A percentile compares a stretch with the other conserved stretches of the same genome.
These are phyloP conservation scores for Tupaia chinensis DNA, from an alignment of 2,113 vertebrate genomes.

Conservation along the genomic window DNA sequence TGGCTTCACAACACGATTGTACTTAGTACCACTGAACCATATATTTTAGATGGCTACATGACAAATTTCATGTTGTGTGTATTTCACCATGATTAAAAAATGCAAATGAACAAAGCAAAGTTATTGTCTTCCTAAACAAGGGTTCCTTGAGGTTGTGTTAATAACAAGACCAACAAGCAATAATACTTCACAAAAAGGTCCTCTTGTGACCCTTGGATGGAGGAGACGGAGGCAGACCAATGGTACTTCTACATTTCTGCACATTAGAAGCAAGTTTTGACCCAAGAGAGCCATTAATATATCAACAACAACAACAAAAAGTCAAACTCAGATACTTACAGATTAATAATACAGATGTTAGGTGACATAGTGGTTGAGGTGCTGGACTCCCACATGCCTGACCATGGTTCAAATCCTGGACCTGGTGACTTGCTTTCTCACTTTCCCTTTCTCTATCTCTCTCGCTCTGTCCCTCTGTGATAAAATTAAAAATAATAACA, in stretches of 20 bases:
- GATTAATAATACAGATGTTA: not conserved
- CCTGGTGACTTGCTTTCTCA: no score
- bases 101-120: not conserved
- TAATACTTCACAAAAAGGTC: not conserved
- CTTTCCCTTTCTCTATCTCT: no score
- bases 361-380: no score
- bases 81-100: constrained; percentile 1
- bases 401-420: no score
- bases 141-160: not conserved
- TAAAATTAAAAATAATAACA: no score
- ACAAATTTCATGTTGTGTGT: not conserved
- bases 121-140: not conserved
- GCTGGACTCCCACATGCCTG: no score
- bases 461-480: no score
- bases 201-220: no score
- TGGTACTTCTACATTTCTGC: not conserved
- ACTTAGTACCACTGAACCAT: not conserved
- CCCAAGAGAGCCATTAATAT: not conserved
- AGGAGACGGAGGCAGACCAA: not conserved
- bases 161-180: not conserved
- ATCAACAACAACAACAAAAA: not conserved
- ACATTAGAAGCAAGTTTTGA: not conserved
- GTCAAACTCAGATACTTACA: not conserved
- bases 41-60: not conserved
- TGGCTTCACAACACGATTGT: not conserved